These are phyloP conservation scores for Sparus aurata DNA, from an alignment of 2,797 vertebrate genomes.

Conservation along the genomic window DNA sequence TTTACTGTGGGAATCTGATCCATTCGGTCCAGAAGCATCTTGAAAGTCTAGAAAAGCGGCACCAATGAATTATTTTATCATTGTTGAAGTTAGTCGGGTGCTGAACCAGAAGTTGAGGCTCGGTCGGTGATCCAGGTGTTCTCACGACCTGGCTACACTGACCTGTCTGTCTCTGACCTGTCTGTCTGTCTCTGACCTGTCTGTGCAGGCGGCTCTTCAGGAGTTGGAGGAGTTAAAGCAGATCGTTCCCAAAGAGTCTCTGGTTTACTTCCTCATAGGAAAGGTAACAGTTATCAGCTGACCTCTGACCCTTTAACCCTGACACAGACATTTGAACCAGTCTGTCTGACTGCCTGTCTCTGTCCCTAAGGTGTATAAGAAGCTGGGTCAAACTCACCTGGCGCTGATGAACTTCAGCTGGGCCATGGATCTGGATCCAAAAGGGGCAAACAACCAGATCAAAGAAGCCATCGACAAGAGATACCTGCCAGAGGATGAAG, in stretches of 20 bases:
- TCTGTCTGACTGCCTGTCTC: not conserved
- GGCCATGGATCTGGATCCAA: slow-evolving; percentile 99
- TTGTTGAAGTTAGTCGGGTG: no score
- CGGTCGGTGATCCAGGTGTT: no score
- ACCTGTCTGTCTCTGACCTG: not conserved
- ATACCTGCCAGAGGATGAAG: slow-evolving; percentile 97
- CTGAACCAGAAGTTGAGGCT: no score
- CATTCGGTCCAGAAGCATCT: no score
- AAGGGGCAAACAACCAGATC: slow-evolving; percentile 99
- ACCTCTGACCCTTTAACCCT: not conserved
- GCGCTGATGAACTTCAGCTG: slow-evolving; percentile 99
- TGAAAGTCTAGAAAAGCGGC: no score
- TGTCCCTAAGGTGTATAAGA: slow-evolving; percentile 94
- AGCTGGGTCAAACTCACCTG: slow-evolving; percentile 96
- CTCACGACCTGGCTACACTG: no score
- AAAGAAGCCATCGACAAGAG: slow-evolving; percentile 99
- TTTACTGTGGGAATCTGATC: no score
- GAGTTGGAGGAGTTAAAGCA: slow-evolving; percentile 99
- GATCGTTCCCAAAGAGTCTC: slow-evolving; percentile 99
- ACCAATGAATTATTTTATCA: no score
- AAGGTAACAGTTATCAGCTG: slow-evolving; percentile 86
- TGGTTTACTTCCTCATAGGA: slow-evolving; percentile 99
- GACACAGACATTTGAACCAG: no score
- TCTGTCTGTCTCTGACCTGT: not conserved
- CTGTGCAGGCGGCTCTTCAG: slow-evolving; percentile 93